Percentiles rank a stretch among this genome's conserved stretches.
Conservation (phyloP, 2,888 invertebrate genomes). For the Sminthurides aquaticus region DNA sequence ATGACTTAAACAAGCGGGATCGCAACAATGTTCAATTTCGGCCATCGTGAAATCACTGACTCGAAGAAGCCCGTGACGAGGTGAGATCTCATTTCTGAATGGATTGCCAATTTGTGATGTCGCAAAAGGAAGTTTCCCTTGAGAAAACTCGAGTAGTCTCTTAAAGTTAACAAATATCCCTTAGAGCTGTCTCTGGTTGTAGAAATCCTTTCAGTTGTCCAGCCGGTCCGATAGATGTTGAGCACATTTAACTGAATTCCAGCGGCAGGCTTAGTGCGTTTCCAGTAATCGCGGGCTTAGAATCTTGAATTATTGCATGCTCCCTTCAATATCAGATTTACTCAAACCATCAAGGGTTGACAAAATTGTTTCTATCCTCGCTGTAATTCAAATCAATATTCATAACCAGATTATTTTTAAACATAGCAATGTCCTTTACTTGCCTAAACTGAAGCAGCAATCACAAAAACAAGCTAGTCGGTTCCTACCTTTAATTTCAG, state of each 20-base stretch:
- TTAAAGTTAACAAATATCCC: slow-evolving; percentile 99
- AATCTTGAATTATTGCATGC: slow-evolving; percentile 82
- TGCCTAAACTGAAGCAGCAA: too few relatives aligned
- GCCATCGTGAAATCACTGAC: slow-evolving; percentile 99
- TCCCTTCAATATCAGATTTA: slow-evolving; percentile 75
- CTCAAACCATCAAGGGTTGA: slow-evolving; percentile 77
- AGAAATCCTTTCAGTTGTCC: slow-evolving; percentile 69
- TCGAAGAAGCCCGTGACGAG: slow-evolving; percentile 86
- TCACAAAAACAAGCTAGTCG: not conserved
- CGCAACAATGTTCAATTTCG: slow-evolving; percentile 99
- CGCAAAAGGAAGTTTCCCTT: slow-evolving; percentile 91
- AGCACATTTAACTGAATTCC: slow-evolving; percentile 99
- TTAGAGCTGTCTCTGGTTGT: slow-evolving; percentile 95
- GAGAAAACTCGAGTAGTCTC: slow-evolving; percentile 91
- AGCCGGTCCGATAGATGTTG: slow-evolving; percentile 93
- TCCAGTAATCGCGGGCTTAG: slow-evolving; percentile 84
- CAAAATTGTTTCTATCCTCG: slow-evolving; percentile 36
- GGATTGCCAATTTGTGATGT: slow-evolving; percentile 98
- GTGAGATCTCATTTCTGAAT: slow-evolving; percentile 98
- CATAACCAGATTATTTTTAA: too few relatives aligned
- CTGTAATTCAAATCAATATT: slow-evolving; percentile 17
- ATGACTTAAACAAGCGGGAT: slow-evolving; percentile 77
- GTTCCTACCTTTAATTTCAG: slow-evolving; percentile 49
- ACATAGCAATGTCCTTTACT: too few relatives aligned
- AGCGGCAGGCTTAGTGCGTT: slow-evolving; percentile 93